phyloP scores from a whole-genome alignment of 1,140 invertebrate species.

The Oscheius sp. region DNA sequence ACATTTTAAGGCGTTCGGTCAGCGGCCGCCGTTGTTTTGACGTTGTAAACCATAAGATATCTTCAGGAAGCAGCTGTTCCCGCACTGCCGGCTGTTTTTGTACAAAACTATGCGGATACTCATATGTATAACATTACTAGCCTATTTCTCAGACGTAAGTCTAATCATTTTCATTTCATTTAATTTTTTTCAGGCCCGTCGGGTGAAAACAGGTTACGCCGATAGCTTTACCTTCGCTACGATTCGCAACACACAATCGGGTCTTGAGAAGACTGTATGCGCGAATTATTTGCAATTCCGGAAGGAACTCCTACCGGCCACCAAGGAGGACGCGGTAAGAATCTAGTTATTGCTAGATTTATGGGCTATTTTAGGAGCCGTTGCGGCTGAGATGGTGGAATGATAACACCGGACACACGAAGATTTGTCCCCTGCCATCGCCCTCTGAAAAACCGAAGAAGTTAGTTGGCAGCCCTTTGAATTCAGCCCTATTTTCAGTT shows the following conservation, averaged over 20 bases:
- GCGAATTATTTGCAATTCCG: slow-evolving; percentile 30
- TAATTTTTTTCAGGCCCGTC: neutral
- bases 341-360: neutral
- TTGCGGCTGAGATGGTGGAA: neutral
- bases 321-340: neutral
- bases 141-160: neutral
- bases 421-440: slow-evolving; percentile 2
- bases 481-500: neutral
- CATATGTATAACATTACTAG: neutral
- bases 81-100: too few species aligned
- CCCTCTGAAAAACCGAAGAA: neutral
- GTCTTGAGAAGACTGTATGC: neutral
- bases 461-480: neutral
- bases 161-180: neutral
- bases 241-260: neutral
- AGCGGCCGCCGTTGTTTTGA: too few species aligned
- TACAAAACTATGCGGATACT: neutral
- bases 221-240: slow-evolving; percentile 1
- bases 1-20: too few species aligned
- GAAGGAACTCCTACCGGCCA: neutral
- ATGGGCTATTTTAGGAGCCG: neutral
- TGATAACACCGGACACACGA: neutral
- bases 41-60: too few species aligned
- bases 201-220: neutral
- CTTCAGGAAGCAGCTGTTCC: too few species aligned